These are phyloP conservation scores for Agonopterix subpropinquella DNA, from an alignment of 2,888 invertebrate genomes.

Conservation along the genomic window DNA sequence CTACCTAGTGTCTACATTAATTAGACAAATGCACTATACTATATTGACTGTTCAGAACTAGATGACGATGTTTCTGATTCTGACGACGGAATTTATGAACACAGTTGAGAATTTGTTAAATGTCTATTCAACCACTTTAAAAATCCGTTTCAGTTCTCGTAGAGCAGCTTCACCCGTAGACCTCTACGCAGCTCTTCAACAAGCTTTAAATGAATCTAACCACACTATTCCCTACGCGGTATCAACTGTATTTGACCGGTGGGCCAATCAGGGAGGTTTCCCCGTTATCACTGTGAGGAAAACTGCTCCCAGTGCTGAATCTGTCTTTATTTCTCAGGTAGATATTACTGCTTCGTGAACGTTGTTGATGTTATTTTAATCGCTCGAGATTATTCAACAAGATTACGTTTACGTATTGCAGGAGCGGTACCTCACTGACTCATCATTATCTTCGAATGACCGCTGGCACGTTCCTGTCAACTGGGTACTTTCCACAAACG, in stretches of 20 bases:
- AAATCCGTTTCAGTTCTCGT: conserved; percentile 36
- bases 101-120: too few relatives aligned
- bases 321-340: conserved; percentile 55
- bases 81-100: too few relatives aligned
- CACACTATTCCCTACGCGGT: conserved; percentile 58
- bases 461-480: conserved; percentile 75
- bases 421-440: conserved; percentile 56
- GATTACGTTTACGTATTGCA: conserved; percentile 15
- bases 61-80: too few relatives aligned
- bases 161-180: conserved; percentile 38
- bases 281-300: conserved; percentile 79
- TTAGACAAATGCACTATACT: too few relatives aligned
- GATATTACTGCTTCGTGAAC: background rate
- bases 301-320: conserved; percentile 47
- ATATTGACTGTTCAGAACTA: too few relatives aligned
- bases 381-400: too few relatives aligned
- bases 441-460: conserved; percentile 28
- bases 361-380: too few relatives aligned
- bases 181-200: conserved; percentile 44
- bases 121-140: background rate
- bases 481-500: conserved; percentile 56
- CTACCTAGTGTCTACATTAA: too few relatives aligned
- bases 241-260: conserved; percentile 80
- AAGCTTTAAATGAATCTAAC: conserved; percentile 30
- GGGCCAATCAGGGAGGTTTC: conserved; percentile 85